Evolutionary conservation across 2,797 vertebrate genomes (phyloP).

Genomic region (Onychomys torridus): DNA sequence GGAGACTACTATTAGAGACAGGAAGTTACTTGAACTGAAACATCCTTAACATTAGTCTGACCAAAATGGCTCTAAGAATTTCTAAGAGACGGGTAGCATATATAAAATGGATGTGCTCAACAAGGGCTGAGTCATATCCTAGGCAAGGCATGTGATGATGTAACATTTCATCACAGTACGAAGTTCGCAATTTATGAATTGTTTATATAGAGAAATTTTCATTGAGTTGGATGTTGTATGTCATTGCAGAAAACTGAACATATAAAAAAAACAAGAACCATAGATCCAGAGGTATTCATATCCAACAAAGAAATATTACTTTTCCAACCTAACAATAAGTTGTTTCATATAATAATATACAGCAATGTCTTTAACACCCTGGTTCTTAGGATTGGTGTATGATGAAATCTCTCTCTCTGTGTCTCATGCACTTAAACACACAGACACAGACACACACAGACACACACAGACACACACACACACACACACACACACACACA

Average conservation of each 20-base stretch:
- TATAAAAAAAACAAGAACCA: background rate
- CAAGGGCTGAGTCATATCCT: background rate
- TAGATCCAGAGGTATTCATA: background rate
- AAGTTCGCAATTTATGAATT: background rate
- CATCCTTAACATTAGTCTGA: rapidly evolving
- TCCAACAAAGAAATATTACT: background rate
- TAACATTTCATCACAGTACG: background rate
- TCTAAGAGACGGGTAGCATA: background rate
- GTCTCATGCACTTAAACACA: background rate
- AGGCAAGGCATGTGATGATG: background rate
- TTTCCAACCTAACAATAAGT: background rate
- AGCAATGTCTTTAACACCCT: background rate
- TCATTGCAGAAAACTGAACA: background rate
- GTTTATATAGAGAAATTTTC: background rate
- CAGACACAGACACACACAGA: background rate
- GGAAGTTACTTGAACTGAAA: background rate
- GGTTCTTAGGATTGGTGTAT: background rate
- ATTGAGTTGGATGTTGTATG: background rate
- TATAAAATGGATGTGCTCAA: background rate
- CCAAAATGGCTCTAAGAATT: too few relatives aligned
- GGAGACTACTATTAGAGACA: background rate
- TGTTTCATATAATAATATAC: background rate
- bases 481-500: background rate
- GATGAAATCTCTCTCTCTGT: background rate
- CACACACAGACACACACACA: background rate